A percentile compares a stretch with the other conserved stretches of the same genome.
These are phyloP conservation scores for Homarus americanus DNA, from an alignment of 1,140 invertebrate species.

Conservation along the genomic window DNA sequence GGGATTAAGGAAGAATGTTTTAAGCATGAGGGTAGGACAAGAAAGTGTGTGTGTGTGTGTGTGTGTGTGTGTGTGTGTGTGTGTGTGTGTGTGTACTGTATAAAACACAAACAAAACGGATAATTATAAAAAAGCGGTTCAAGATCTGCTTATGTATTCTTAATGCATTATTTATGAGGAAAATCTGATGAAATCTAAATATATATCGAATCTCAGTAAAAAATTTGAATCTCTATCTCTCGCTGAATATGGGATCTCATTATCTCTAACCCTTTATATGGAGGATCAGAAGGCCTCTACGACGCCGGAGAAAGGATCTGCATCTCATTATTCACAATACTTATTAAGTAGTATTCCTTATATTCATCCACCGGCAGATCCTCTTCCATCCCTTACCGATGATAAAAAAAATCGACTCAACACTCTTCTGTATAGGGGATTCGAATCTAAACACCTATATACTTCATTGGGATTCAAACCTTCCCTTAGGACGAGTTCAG, in stretches of 20 bases:
- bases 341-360: too few relatives aligned
- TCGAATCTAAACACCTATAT: too few relatives aligned
- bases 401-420: too few relatives aligned
- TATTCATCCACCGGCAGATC: not conserved
- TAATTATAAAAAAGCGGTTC: too few relatives aligned
- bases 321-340: not conserved
- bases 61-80: too few relatives aligned
- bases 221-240: not conserved
- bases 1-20: too few relatives aligned
- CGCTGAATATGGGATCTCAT: conserved; percentile 1
- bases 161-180: not conserved
- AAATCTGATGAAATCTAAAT: not conserved
- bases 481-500: too few relatives aligned
- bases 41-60: not conserved
- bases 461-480: too few relatives aligned
- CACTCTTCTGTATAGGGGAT: too few relatives aligned
- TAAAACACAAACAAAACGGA: too few relatives aligned
- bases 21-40: not conserved
- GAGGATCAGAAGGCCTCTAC: not conserved
- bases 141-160: not conserved
- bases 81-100: too few relatives aligned
- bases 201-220: not conserved
- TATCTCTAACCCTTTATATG: not conserved
- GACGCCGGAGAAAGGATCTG: not conserved
- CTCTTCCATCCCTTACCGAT: not conserved